Conservation (phyloP, 2,888 invertebrate genomes). For the Stegana nigrithorax region DNA sequence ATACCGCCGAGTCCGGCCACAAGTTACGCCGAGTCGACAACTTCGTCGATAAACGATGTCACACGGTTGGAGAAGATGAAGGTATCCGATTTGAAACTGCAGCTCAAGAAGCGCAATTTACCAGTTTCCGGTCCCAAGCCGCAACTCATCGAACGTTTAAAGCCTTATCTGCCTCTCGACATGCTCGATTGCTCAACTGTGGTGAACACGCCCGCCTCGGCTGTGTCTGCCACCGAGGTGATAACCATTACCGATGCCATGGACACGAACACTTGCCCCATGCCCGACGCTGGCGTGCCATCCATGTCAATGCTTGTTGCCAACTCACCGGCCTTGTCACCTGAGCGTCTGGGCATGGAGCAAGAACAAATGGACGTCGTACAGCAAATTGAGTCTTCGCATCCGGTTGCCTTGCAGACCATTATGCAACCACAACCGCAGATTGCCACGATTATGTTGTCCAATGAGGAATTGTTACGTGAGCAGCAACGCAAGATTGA, state of each 20-base stretch:
- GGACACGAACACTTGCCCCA: conserved; percentile 59
- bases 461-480: conserved; percentile 80
- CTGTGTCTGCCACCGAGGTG: conserved; percentile 40
- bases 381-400: conserved; percentile 65
- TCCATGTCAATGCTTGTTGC: conserved; percentile 55
- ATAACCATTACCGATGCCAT: conserved; percentile 51
- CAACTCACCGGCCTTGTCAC: conserved; percentile 55
- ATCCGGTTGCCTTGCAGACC: conserved; percentile 58
- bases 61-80: conserved; percentile 94
- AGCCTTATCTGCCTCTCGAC: conserved; percentile 74
- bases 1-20: conserved; percentile 67
- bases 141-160: conserved; percentile 90
- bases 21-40: conserved; percentile 62
- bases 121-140: conserved; percentile 97
- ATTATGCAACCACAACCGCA: conserved; percentile 60
- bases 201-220: conserved; percentile 35
- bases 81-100: conserved; percentile 93
- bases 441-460: conserved; percentile 65
- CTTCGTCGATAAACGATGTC: conserved; percentile 59
- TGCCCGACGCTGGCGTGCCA: conserved; percentile 28
- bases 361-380: conserved; percentile 68
- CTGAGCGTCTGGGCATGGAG: conserved; percentile 45
- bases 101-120: conserved; percentile 91
- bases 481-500: conserved; percentile 90
- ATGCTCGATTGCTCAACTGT: conserved; percentile 64